These are phyloP conservation scores for Asobara japonica DNA, from an alignment of 1,140 invertebrate genomes.

Conservation along the genomic window DNA sequence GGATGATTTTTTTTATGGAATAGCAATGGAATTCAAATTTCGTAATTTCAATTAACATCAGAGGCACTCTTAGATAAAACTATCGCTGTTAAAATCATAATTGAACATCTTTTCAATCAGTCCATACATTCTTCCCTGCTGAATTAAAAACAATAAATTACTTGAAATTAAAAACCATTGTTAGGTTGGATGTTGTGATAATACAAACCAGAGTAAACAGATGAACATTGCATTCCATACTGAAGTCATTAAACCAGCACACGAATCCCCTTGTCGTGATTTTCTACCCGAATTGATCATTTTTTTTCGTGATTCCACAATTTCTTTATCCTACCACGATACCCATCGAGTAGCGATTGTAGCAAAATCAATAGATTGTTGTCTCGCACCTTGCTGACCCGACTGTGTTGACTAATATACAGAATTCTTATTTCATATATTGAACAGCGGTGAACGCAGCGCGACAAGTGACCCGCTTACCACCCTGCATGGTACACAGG, in stretches of 20 bases:
- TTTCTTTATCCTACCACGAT: conserved; percentile 50
- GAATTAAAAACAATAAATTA: conserved; percentile 8
- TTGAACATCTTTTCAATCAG: background rate
- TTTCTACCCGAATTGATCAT: conserved; percentile 55
- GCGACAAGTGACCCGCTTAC: conserved; percentile 57
- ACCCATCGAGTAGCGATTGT: conserved; percentile 63
- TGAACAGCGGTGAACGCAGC: conserved; percentile 57
- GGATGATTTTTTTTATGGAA: too few species aligned
- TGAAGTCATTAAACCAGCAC: conserved; percentile 43
- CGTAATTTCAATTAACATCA: too few species aligned
- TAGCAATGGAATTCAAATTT: too few species aligned
- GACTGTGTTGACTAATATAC: conserved; percentile 46
- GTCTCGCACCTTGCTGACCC: conserved; percentile 62
- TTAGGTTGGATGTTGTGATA: conserved; percentile 56
- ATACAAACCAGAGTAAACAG: conserved; percentile 64
- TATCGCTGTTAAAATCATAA: too few species aligned
- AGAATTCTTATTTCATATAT: conserved; percentile 31
- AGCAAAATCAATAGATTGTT: conserved; percentile 67
- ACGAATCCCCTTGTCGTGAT: conserved; percentile 30
- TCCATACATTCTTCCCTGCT: background rate
- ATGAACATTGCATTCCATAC: conserved; percentile 61
- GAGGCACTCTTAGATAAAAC: too few species aligned
- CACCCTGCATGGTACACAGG: conserved; percentile 59
- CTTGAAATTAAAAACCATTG: conserved; percentile 24
- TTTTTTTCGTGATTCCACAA: conserved; percentile 39